Evolutionary conservation across 1,140 invertebrate genomes (phyloP).

Genomic region (Heliothis virescens): DNA sequence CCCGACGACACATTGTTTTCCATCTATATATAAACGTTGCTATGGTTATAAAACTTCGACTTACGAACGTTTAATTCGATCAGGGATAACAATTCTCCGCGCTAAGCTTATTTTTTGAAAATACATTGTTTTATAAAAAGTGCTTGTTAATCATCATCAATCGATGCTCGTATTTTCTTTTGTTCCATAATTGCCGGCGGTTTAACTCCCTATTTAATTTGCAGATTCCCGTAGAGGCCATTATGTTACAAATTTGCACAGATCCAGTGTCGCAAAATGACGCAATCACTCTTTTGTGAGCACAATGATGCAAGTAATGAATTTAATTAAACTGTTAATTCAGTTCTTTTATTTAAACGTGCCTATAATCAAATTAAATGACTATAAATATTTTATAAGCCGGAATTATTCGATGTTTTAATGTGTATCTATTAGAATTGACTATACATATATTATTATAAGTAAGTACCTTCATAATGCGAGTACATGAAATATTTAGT

Average conservation of each 20-base stretch:
- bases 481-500: too few relatives aligned
- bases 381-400: neutral
- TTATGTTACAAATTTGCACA: slow-evolving; percentile 42
- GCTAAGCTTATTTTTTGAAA: slow-evolving; percentile 4
- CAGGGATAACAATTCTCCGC: neutral
- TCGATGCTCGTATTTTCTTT: slow-evolving; percentile 49
- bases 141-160: slow-evolving; percentile 50
- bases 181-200: slow-evolving; percentile 47
- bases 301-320: slow-evolving; percentile 51
- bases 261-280: slow-evolving; percentile 43
- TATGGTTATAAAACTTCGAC: slow-evolving; percentile 26
- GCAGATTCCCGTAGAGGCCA: slow-evolving; percentile 50
- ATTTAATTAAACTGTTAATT: slow-evolving; percentile 55
- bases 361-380: slow-evolving; percentile 10
- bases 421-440: too few relatives aligned
- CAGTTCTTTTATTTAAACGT: slow-evolving; percentile 45
- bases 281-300: slow-evolving; percentile 52
- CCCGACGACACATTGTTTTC: slow-evolving; percentile 44
- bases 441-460: too few relatives aligned
- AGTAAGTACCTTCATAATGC: too few relatives aligned
- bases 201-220: slow-evolving; percentile 54
- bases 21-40: slow-evolving; percentile 34
- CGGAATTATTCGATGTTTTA: neutral
- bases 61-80: slow-evolving; percentile 28
- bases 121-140: slow-evolving; percentile 29